phyloP scores from a whole-genome alignment of 2,888 invertebrate genomes.

The Thecophora atra region DNA sequence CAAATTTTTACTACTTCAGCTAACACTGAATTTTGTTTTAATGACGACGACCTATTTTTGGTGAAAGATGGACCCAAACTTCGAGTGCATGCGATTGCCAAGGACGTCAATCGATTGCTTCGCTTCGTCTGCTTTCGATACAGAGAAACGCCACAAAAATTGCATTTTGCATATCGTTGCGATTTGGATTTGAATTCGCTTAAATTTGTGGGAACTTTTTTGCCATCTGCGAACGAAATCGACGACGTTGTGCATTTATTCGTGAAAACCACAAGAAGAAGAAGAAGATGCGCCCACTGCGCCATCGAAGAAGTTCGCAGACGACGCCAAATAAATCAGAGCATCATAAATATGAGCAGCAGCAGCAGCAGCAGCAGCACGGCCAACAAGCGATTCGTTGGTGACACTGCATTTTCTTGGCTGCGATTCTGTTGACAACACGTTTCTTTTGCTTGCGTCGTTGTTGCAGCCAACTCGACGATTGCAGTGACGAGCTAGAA shows the following conservation, averaged over 20 bases:
- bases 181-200: neutral
- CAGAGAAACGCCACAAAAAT: too few relatives aligned
- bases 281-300: neutral
- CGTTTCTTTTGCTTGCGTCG: neutral
- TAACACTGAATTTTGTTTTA: too few relatives aligned
- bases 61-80: too few relatives aligned
- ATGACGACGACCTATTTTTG: too few relatives aligned
- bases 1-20: too few relatives aligned
- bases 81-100: too few relatives aligned
- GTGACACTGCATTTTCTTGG: constrained; percentile 16
- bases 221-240: neutral
- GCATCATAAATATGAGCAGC: constrained; percentile 51
- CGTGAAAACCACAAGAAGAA: neutral
- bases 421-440: constrained; percentile 25
- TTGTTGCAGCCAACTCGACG: constrained; percentile 7
- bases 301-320: too few relatives aligned
- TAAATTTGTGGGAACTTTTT: constrained; percentile 13
- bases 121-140: too few relatives aligned
- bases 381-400: neutral
- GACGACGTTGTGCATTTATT: neutral
- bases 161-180: too few relatives aligned
- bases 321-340: constrained; percentile 54
- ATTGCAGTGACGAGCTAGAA: constrained; percentile 4
- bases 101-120: too few relatives aligned
- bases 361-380: neutral